Conservation (phyloP, 2,888 invertebrate species). For the Drosophila affinis region DNA sequence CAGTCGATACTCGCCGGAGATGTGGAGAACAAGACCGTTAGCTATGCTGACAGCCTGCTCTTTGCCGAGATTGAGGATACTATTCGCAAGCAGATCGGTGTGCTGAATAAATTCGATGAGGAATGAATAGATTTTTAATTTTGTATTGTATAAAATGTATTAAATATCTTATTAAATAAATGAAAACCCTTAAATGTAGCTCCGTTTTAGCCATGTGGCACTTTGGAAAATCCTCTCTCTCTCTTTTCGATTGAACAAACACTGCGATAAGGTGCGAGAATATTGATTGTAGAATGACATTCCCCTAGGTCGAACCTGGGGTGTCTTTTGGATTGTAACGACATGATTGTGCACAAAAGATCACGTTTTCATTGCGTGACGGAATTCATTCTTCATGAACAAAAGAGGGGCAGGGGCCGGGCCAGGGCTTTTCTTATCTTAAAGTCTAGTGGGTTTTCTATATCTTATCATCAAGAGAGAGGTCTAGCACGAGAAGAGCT, state of each 20-base stretch:
- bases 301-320: constrained; percentile 28
- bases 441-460: constrained; percentile 2
- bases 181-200: neutral
- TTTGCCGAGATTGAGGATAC: constrained; percentile 90
- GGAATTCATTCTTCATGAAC: constrained; percentile 3
- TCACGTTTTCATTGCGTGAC: constrained; percentile 37
- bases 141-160: neutral
- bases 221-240: neutral
- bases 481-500: neutral
- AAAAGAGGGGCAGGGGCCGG: constrained; percentile 23
- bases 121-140: constrained; percentile 25
- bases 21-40: constrained; percentile 88
- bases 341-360: constrained; percentile 22
- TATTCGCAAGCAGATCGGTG: constrained; percentile 87
- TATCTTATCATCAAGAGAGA: constrained; percentile 8
- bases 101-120: constrained; percentile 66
- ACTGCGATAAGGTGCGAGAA: constrained; percentile 13
- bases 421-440: constrained; percentile 19
- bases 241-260: constrained; percentile 19
- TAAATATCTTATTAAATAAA: neutral
- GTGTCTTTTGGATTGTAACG: constrained; percentile 14
- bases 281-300: constrained; percentile 34
- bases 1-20: constrained; percentile 87
- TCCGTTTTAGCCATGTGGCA: neutral
- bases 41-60: constrained; percentile 88